These are phyloP conservation scores for Chrysogorgia sp. DNA, from an alignment of 92 coral and sea anemone species.

Conservation along the genomic window DNA sequence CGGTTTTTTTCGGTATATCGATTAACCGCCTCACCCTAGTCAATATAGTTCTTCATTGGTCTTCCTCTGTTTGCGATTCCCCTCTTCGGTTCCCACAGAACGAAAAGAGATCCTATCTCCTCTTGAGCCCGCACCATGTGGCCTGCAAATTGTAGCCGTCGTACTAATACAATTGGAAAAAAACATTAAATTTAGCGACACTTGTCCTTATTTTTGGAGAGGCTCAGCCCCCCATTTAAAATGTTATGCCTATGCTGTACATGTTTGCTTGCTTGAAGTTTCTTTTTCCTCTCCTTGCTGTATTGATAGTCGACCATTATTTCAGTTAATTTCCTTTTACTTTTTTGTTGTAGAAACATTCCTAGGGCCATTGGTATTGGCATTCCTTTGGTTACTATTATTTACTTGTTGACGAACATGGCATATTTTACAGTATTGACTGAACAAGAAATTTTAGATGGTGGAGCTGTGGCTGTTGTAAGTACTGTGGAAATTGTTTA, in stretches of 20 bases:
- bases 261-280: background rate
- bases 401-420: slow-evolving; percentile 91
- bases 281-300: background rate
- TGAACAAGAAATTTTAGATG: slow-evolving; percentile 70
- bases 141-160: no score
- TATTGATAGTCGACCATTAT: background rate
- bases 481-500: slow-evolving; percentile 37
- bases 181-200: no score
- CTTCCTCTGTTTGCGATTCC: no score
- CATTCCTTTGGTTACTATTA: slow-evolving; percentile 82
- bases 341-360: slow-evolving; percentile 59
- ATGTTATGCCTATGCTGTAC: background rate
- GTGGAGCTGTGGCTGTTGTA: slow-evolving; percentile 97
- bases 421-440: slow-evolving; percentile 84
- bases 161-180: no score
- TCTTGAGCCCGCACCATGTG: no score
- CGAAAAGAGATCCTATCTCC: no score
- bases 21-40: no score
- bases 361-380: slow-evolving; percentile 89
- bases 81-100: no score
- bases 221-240: no score
- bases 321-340: background rate
- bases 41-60: no score
- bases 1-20: no score
- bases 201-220: no score